Percentiles rank a stretch among this genome's conserved stretches.
These are phyloP conservation scores for Nothobranchius furzeri DNA, from an alignment of 2,113 vertebrate genomes.

Conservation along the genomic window DNA sequence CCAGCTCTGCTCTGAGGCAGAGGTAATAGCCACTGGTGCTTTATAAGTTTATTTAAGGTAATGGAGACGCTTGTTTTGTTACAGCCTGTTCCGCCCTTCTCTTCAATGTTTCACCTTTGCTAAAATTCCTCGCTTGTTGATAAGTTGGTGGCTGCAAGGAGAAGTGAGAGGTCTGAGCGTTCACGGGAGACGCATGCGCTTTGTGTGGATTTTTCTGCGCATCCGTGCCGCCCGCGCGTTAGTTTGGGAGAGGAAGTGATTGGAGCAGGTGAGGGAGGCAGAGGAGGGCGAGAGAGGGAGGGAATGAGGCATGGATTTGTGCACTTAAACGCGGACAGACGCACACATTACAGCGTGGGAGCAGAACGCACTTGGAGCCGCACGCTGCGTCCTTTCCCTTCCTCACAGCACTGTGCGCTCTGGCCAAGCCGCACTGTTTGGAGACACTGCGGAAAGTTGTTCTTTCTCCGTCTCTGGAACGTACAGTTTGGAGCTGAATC, in stretches of 20 bases:
- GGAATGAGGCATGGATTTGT: conserved; percentile 49
- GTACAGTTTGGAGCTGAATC: conserved; percentile 51
- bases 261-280: conserved; percentile 76
- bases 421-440: conserved; percentile 59
- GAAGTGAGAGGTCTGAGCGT: conserved; percentile 68
- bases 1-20: conserved; percentile 81
- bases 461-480: conserved; percentile 26
- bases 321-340: conserved; percentile 40
- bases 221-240: conserved; percentile 54
- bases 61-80: conserved; percentile 89
- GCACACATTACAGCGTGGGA: conserved; percentile 51
- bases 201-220: conserved; percentile 39
- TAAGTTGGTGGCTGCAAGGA: conserved; percentile 76
- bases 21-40: conserved; percentile 85
- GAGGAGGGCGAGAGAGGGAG: conserved; percentile 21
- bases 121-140: conserved; percentile 50
- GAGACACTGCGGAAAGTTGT: conserved; percentile 55
- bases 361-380: conserved; percentile 50
- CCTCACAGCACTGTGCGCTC: conserved; percentile 45
- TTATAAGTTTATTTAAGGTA: conserved; percentile 92
- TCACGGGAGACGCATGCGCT: conserved; percentile 86
- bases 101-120: conserved; percentile 82
- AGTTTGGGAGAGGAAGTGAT: conserved; percentile 66
- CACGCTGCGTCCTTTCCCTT: conserved; percentile 44
- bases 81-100: conserved; percentile 73